Evolutionary conservation across 92 coral and sea anemone species (phyloP).

Genomic region (Siderastrea siderea): DNA sequence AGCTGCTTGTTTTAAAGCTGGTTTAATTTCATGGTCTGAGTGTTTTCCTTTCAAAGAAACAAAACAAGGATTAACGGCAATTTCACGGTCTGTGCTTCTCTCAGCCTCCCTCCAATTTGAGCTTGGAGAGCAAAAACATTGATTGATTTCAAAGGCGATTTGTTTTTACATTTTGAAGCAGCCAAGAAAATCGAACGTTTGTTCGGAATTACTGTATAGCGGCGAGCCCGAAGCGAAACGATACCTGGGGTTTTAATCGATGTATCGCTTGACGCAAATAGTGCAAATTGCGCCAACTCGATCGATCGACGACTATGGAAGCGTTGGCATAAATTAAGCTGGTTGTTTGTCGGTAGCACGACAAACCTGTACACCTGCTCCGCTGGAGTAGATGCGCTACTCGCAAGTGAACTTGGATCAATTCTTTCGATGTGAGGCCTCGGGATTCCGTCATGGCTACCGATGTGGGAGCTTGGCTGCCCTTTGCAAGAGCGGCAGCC

Average conservation of each 20-base stretch:
- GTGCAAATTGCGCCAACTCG: constrained; percentile 34
- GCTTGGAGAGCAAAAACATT: constrained; percentile 70
- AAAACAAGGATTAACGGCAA: constrained; percentile 39
- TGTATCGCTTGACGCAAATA: constrained; percentile 34
- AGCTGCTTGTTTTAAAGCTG: background rate
- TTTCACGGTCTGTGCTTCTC: constrained; percentile 52
- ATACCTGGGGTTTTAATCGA: constrained; percentile 26
- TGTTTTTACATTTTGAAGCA: constrained; percentile 52
- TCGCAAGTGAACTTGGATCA: constrained; percentile 23
- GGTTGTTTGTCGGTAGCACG: constrained; percentile 53
- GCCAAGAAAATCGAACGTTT: constrained; percentile 34
- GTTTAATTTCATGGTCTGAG: background rate
- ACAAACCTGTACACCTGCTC: constrained; percentile 66
- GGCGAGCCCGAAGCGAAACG: constrained; percentile 9
- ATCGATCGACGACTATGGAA: constrained; percentile 20
- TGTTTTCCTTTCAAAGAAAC: constrained; percentile 9
- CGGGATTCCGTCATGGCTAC: constrained; percentile 89
- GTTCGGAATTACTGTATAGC: constrained; percentile 24
- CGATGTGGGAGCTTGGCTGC: constrained; percentile 99
- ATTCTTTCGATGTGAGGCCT: constrained; percentile 55
- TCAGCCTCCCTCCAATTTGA: constrained; percentile 25
- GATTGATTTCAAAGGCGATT: constrained; percentile 84
- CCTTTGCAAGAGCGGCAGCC: constrained; percentile 99
- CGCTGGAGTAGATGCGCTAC: constrained; percentile 50
- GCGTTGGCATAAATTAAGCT: constrained; percentile 80